These are phyloP conservation scores for Parazoanthus swiftii DNA, from an alignment of 92 coral and sea anemone genomes.

Conservation along the genomic window DNA sequence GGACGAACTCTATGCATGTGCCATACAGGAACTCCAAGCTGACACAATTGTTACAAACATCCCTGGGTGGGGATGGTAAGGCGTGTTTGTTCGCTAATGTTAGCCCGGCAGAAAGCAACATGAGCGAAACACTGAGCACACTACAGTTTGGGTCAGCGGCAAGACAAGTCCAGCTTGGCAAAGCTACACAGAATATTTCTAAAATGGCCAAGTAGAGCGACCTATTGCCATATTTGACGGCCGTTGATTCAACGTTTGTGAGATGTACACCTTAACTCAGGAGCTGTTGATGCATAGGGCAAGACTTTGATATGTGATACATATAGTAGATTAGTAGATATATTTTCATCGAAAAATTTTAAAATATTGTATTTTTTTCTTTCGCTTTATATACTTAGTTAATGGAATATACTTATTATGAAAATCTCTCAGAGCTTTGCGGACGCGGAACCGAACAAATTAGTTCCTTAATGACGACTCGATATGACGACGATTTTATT, in stretches of 20 bases:
- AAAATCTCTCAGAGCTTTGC: no score
- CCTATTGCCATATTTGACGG: background rate
- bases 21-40: constrained; percentile 91
- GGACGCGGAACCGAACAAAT: no score
- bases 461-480: no score
- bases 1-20: constrained; percentile 89
- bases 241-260: background rate
- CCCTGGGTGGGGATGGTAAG: constrained; percentile 93
- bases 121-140: constrained; percentile 81
- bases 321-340: no score
- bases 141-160: constrained; percentile 86
- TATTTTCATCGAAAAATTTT: no score
- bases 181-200: constrained; percentile 75
- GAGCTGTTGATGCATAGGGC: no score
- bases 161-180: constrained; percentile 86
- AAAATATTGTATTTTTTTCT: no score
- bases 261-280: no score
- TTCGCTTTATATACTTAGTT: no score
- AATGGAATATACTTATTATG: no score
- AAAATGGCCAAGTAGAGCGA: constrained; percentile 50
- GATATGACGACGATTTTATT: no score
- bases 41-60: constrained; percentile 78
- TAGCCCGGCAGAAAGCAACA: constrained; percentile 76
- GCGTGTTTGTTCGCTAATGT: constrained; percentile 87
- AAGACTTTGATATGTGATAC: no score